These are phyloP conservation scores for Distichodus sexfasciatus DNA, from an alignment of 2,797 vertebrate species.

Conservation along the genomic window DNA sequence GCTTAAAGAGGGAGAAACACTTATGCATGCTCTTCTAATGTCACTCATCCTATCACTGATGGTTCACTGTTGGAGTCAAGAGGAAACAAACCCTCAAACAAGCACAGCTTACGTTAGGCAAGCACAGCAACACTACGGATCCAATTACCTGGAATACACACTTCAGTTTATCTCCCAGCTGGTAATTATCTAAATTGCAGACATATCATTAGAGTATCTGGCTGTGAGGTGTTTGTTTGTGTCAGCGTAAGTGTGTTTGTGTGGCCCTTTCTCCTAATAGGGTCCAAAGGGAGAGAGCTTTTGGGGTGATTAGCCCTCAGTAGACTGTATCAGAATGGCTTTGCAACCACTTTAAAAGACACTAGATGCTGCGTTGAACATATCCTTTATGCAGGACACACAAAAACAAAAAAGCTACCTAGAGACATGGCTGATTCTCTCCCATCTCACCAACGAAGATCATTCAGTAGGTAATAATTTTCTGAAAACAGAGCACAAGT, in stretches of 20 bases:
- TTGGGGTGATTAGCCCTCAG: conserved; percentile 91
- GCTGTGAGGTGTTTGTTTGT: conserved; percentile 60
- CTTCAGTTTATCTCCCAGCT: conserved; percentile 96
- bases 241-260: conserved; percentile 28
- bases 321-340: conserved; percentile 83
- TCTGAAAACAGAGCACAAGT: conserved; percentile 34
- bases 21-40: conserved; percentile 26
- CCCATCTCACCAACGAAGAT: conserved; percentile 45
- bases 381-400: conserved; percentile 67
- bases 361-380: conserved; percentile 53
- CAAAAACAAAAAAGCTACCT: conserved; percentile 66
- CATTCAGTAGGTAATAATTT: conserved; percentile 71
- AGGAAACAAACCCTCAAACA: conserved; percentile 50
- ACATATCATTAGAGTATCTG: conserved; percentile 89
- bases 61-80: conserved; percentile 29
- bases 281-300: conserved; percentile 88
- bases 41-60: conserved; percentile 35
- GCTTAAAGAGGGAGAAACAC: neutral
- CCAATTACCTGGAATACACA: conserved; percentile 97
- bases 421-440: conserved; percentile 58
- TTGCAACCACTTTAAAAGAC: conserved; percentile 76
- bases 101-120: conserved; percentile 61
- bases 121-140: conserved; percentile 73
- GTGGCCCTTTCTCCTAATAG: conserved; percentile 83
- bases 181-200: conserved; percentile 98